Percentiles rank a stretch among this genome's conserved stretches.
Evolutionary conservation across 2,888 invertebrate species (phyloP).

Genomic region (Lycaena phlaeas): DNA sequence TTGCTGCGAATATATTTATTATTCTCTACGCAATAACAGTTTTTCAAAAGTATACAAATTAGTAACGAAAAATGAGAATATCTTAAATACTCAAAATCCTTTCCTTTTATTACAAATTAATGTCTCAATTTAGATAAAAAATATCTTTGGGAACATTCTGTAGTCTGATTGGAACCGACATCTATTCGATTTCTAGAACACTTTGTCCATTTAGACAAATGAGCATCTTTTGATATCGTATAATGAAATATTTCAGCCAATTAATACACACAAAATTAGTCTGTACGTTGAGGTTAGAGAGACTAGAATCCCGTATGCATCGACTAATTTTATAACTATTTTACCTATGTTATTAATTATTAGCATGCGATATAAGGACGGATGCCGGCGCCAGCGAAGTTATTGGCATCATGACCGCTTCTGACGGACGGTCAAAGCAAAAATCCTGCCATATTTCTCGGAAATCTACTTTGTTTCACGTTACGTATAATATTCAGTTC

Average conservation of each 20-base stretch:
- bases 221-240: constrained; percentile 6
- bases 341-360: constrained; percentile 19
- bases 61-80: too few relatives aligned
- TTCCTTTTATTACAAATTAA: constrained; percentile 13
- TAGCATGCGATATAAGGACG: constrained; percentile 18
- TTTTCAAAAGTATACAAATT: too few relatives aligned
- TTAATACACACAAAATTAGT: too few relatives aligned
- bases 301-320: too few relatives aligned
- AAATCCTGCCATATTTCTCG: constrained; percentile 17
- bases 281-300: too few relatives aligned
- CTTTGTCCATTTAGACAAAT: constrained; percentile 20
- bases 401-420: constrained; percentile 15
- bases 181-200: constrained; percentile 18
- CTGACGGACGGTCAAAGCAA: constrained; percentile 14
- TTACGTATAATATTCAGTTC: too few relatives aligned
- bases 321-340: constrained; percentile 13
- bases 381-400: constrained; percentile 18
- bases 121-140: constrained; percentile 16
- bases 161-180: constrained; percentile 16
- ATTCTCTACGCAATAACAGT: too few relatives aligned
- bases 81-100: too few relatives aligned
- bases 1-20: too few relatives aligned
- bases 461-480: constrained; percentile 10
- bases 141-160: constrained; percentile 19
- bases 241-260: too few relatives aligned